phyloP scores from a whole-genome alignment of 2,888 invertebrate species.

The Pseudanteris insignis region DNA sequence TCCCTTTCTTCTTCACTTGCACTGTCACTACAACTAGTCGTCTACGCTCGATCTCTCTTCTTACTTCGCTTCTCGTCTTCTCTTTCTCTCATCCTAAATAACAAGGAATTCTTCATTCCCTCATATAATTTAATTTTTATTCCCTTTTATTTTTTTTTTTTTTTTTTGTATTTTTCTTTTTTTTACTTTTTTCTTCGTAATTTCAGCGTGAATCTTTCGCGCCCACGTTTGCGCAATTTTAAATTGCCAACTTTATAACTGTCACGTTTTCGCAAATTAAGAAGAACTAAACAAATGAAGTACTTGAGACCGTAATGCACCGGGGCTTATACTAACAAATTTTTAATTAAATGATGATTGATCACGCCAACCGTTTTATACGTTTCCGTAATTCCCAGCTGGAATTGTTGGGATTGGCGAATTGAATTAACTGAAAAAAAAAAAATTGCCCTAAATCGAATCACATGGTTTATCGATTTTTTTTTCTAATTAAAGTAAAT shows the following conservation, averaged over 20 bases:
- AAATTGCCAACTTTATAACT: constrained; percentile 29
- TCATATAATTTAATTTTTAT: constrained; percentile 26
- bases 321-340: constrained; percentile 6
- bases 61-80: constrained; percentile 20
- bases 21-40: constrained; percentile 38
- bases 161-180: too few species aligned
- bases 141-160: constrained; percentile 9
- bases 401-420: too few species aligned
- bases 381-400: too few species aligned
- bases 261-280: constrained; percentile 25
- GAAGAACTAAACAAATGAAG: constrained; percentile 34
- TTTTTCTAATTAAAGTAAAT: too few species aligned
- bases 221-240: constrained; percentile 15
- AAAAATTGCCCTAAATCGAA: too few species aligned
- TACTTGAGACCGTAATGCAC: constrained; percentile 15
- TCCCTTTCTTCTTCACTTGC: constrained; percentile 34
- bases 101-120: constrained; percentile 28
- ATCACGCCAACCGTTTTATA: too few species aligned
- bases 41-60: constrained; percentile 33
- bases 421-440: too few species aligned
- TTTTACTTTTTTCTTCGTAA: too few species aligned
- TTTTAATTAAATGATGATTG: constrained; percentile 30
- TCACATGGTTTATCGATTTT: background rate
- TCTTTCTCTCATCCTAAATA: constrained; percentile 22
- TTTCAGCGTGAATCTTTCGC: too few species aligned